Percentiles rank a stretch among this genome's conserved stretches.
Conservation (phyloP, 1,140 invertebrate genomes). For the Drosophila kurseongensis region DNA sequence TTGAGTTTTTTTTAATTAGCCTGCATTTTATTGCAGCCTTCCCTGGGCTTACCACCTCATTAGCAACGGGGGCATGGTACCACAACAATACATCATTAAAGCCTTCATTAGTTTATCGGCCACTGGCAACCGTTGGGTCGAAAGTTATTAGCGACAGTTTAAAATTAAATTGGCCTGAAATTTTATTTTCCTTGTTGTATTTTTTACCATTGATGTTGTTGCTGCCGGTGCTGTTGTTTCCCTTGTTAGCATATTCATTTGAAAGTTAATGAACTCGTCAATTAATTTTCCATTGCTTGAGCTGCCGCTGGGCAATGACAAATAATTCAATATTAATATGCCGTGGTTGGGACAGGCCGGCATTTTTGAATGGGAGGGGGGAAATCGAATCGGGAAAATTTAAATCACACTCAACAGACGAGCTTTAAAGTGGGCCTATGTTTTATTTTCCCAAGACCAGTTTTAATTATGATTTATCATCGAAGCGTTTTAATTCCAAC, state of each 20-base stretch:
- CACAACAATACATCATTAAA: constrained; percentile 79
- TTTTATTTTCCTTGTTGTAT: constrained; percentile 35
- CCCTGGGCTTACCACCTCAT: constrained; percentile 16
- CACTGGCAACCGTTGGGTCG: constrained; percentile 52
- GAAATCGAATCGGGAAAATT: constrained; percentile 1
- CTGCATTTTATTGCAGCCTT: constrained; percentile 69
- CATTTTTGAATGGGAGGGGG: not conserved
- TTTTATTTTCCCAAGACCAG: constrained; percentile 1
- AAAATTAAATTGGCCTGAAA: constrained; percentile 70
- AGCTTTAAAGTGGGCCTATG: constrained; percentile 14
- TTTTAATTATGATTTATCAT: constrained; percentile 39
- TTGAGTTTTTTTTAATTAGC: constrained; percentile 68
- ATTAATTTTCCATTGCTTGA: constrained; percentile 76
- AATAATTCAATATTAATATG: constrained; percentile 64
- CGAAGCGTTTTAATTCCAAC: not conserved
- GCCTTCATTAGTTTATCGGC: constrained; percentile 78
- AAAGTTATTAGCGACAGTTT: constrained; percentile 82
- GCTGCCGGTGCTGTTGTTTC: constrained; percentile 8
- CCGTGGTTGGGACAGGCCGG: not conserved
- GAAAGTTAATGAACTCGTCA: constrained; percentile 79
- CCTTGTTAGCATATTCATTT: constrained; percentile 73
- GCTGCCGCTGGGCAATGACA: constrained; percentile 56
- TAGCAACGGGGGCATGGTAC: constrained; percentile 18
- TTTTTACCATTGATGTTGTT: not conserved
- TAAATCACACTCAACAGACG: constrained; percentile 16